Percentiles rank a stretch among this genome's conserved stretches.
These are phyloP conservation scores for Himalopsyche japonica DNA, from an alignment of 2,888 invertebrate genomes.

Conservation along the genomic window DNA sequence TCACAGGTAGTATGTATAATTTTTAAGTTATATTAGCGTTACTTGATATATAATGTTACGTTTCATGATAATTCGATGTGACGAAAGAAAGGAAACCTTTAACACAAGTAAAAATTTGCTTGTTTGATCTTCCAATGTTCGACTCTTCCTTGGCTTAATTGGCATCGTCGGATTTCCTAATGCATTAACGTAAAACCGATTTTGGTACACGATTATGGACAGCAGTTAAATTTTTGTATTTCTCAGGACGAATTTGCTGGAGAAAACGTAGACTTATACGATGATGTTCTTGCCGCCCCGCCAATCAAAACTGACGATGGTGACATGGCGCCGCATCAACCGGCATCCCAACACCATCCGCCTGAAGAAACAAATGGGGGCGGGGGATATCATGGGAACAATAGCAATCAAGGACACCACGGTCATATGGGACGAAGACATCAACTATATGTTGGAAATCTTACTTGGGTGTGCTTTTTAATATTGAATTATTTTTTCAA, in stretches of 20 bases:
- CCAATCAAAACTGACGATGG: constrained; percentile 64
- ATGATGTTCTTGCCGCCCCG: constrained; percentile 90
- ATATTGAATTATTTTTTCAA: background rate
- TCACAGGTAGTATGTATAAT: constrained; percentile 61
- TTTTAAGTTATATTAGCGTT: constrained; percentile 7
- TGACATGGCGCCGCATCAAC: constrained; percentile 61
- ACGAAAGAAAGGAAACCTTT: too few species aligned
- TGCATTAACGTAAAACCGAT: too few species aligned
- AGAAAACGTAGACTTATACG: constrained; percentile 91
- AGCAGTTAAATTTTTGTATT: background rate
- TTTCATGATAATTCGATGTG: background rate
- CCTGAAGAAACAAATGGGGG: constrained; percentile 74
- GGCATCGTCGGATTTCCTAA: background rate
- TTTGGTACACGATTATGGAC: background rate
- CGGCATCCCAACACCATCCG: constrained; percentile 58
- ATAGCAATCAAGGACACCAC: constrained; percentile 70
- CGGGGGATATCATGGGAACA: constrained; percentile 69
- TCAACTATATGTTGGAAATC: constrained; percentile 95
- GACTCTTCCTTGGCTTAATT: background rate
- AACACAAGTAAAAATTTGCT: too few species aligned
- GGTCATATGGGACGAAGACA: constrained; percentile 77
- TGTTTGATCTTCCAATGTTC: background rate
- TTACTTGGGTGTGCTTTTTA: constrained; percentile 80
- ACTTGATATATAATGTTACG: background rate
- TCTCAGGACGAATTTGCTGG: constrained; percentile 78